phyloP scores from a whole-genome alignment of 2,113 vertebrate species.

The Nycticryphes semicollaris region DNA sequence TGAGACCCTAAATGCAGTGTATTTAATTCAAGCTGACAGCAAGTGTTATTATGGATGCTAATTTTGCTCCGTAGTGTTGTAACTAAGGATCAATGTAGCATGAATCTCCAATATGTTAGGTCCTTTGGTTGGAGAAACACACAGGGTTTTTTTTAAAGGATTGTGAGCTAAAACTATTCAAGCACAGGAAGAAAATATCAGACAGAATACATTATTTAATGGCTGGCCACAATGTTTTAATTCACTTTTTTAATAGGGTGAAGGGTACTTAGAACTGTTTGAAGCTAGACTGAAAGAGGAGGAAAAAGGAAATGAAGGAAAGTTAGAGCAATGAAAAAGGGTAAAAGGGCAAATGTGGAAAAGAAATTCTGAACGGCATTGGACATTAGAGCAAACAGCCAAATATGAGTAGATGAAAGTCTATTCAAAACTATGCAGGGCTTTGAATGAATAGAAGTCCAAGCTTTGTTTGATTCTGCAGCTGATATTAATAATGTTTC shows the following conservation, averaged over 20 bases:
- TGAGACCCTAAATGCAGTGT: not conserved
- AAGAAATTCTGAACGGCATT: not conserved
- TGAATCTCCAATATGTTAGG: accelerated
- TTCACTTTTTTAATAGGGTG: not conserved
- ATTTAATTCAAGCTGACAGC: not conserved
- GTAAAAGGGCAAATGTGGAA: not conserved
- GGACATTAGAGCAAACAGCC: not conserved
- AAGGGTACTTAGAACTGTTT: not conserved
- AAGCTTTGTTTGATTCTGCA: not conserved
- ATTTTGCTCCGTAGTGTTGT: not conserved
- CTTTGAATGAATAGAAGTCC: not conserved
- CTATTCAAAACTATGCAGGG: not conserved
- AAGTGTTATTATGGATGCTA: not conserved
- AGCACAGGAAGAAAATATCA: not conserved
- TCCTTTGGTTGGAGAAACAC: not conserved
- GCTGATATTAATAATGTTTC: not conserved
- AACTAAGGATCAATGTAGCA: not conserved
- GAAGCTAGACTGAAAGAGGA: not conserved
- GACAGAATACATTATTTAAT: not conserved
- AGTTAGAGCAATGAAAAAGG: not conserved
- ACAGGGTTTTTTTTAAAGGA: accelerated
- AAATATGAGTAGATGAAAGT: not conserved
- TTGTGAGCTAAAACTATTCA: not conserved
- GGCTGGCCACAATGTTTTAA: not conserved
- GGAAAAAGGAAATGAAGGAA: not conserved